These are phyloP conservation scores for Tolmerus cingulatus DNA, from an alignment of 2,888 invertebrate genomes.

Conservation along the genomic window DNA sequence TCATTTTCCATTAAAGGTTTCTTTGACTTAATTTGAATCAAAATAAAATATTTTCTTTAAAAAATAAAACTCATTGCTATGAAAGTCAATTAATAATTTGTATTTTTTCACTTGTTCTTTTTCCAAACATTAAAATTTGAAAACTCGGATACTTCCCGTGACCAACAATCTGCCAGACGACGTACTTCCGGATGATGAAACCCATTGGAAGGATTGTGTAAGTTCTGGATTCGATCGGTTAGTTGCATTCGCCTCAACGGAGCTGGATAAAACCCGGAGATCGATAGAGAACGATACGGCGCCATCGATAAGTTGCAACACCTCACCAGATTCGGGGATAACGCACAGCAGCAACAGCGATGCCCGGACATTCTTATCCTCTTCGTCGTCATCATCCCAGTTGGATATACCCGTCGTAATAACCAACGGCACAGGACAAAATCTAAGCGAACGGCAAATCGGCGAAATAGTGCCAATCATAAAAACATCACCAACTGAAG, in stretches of 20 bases:
- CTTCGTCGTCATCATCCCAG: constrained; percentile 65
- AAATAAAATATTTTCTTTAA: not conserved
- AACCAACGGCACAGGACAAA: constrained; percentile 54
- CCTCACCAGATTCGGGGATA: constrained; percentile 87
- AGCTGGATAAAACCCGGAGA: constrained; percentile 83
- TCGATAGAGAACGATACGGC: constrained; percentile 77
- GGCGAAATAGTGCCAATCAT: constrained; percentile 60
- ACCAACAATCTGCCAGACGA: constrained; percentile 54
- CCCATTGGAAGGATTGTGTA: constrained; percentile 92
- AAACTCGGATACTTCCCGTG: not conserved
- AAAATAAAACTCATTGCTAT: not conserved
- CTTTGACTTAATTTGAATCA: not conserved
- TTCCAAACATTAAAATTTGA: not conserved
- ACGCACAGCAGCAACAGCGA: constrained; percentile 71
- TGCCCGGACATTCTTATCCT: constrained; percentile 62
- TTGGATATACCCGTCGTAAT: constrained; percentile 58
- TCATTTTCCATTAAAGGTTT: not conserved
- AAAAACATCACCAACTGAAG: constrained; percentile 62
- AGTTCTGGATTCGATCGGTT: constrained; percentile 93
- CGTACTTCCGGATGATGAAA: constrained; percentile 74
- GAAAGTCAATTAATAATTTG: not conserved
- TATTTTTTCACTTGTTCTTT: not conserved
- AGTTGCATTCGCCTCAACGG: constrained; percentile 92
- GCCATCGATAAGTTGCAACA: constrained; percentile 72
- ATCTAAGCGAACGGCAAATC: constrained; percentile 52